Evolutionary conservation across 1,140 invertebrate genomes (phyloP), one percentile per base, ranked within the genome.

Genomic region (Drosophila willistoni): DNA sequence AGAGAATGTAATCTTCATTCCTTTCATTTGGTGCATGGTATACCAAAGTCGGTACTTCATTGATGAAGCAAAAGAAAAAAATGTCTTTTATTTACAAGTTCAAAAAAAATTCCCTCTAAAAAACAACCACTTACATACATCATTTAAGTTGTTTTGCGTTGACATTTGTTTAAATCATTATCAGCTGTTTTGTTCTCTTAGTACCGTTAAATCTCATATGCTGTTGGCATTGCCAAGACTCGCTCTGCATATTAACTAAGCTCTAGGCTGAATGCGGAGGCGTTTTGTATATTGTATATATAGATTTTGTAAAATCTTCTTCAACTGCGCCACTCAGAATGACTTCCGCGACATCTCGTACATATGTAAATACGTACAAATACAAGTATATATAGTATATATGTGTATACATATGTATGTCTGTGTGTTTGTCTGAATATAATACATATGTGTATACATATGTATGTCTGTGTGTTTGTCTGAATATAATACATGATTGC

Each of bases 331-430:
- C 25, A 13, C 33, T 62, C 57, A 71, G 67, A 70, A 77, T 60
- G 33, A 78, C 75, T 78, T 78, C 75, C 75, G 75, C 74, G 74
- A 78, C 68, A 71, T 66, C 68, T 57, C 68, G 41, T 63, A 68
- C 41, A 66, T 59, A 67, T 62, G 33, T 41, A 73, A 39, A 73
- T 66, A 60, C 57, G 19, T 68, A 10, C 68, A 39, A 39, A 44
- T 33, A 47, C 39, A 68, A 36, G 34, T 36, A 36, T 36, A 36
- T 36, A 29, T 29, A 29, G 29, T 1, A 61, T 12, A 36, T 39
- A 13, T n/a, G n/a, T n/a, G 36, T 39, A 39, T 1, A 19, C 19
- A 19, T 19, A 22, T 22, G 29, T 1, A 61, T 12, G 7, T 39
- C 36, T 13, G 12, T 13, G 3, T 61, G 51, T 6, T 22, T 44